These are phyloP conservation scores for Cassiopea andromeda DNA, from an alignment of 30 jellyfish, hydroid and myxozoan genomes.

Conservation along the genomic window DNA sequence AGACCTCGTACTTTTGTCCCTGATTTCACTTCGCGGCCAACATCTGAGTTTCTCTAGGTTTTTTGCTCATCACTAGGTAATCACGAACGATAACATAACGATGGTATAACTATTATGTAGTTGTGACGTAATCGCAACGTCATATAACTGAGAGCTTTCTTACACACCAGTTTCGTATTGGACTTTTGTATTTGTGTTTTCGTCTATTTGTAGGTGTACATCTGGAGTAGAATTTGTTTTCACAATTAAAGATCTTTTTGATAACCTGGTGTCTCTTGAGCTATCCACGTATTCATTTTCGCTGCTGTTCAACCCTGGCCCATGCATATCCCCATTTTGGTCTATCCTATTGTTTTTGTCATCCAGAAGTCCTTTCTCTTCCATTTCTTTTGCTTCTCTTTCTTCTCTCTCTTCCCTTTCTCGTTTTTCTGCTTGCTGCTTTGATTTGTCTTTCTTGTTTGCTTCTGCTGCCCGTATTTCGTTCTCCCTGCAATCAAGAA, in stretches of 20 bases:
- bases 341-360: constrained; percentile 50
- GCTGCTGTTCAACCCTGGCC: constrained; percentile 50
- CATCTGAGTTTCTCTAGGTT: too few species aligned
- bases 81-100: neutral
- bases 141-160: neutral
- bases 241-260: constrained; percentile 43
- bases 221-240: constrained; percentile 61
- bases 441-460: constrained; percentile 82
- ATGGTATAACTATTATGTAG: neutral
- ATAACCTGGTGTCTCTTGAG: constrained; percentile 21
- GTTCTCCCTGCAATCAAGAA: constrained; percentile 67
- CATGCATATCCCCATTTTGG: constrained; percentile 72
- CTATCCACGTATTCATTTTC: constrained; percentile 56
- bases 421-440: constrained; percentile 83
- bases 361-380: constrained; percentile 51
- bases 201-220: constrained; percentile 69
- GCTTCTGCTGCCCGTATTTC: constrained; percentile 98
- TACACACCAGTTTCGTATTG: constrained; percentile 74
- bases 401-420: constrained; percentile 73
- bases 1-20: too few species aligned
- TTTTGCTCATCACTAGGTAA: too few species aligned
- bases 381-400: constrained; percentile 44
- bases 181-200: constrained; percentile 11
- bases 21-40: too few species aligned
- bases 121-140: neutral